Percentiles rank a stretch among this genome's conserved stretches.
These are phyloP conservation scores for Gryllus bimaculatus DNA, from an alignment of 1,140 invertebrate genomes.

Conservation along the genomic window DNA sequence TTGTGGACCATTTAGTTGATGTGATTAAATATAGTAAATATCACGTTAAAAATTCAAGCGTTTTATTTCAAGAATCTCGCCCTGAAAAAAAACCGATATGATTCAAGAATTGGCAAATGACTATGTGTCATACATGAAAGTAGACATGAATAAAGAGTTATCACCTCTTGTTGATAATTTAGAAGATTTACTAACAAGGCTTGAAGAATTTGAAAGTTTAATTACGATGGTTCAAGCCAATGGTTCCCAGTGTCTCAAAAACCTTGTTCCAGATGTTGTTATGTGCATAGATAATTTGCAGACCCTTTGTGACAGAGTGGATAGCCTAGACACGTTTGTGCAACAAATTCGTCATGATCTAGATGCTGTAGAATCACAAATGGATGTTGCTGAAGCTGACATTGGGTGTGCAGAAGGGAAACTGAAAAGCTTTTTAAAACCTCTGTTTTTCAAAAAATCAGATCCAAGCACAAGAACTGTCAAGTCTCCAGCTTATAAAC, in stretches of 20 bases:
- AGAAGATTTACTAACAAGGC: conserved; percentile 31
- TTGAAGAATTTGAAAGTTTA: conserved; percentile 34
- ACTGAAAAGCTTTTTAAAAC: conserved; percentile 16
- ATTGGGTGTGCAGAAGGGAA: conserved; percentile 27
- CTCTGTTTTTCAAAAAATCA: conserved; percentile 16
- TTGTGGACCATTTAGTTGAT: too few relatives aligned
- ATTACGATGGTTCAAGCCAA: conserved; percentile 16
- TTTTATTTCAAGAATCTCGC: not conserved
- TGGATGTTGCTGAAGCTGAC: conserved; percentile 30
- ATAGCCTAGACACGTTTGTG: conserved; percentile 30
- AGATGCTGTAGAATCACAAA: conserved; percentile 29
- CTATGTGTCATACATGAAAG: not conserved
- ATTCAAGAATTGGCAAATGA: not conserved
- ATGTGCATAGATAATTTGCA: conserved; percentile 29
- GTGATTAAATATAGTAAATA: too few relatives aligned
- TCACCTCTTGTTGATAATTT: conserved; percentile 30
- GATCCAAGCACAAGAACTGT: not conserved
- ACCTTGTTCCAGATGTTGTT: conserved; percentile 25
- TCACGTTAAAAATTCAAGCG: too few relatives aligned
- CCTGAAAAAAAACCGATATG: not conserved
- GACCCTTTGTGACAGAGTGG: conserved; percentile 27
- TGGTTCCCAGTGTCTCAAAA: not conserved
- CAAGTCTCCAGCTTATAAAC: conserved; percentile 9
- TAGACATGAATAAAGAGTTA: conserved; percentile 24
- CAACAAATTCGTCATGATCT: conserved; percentile 30